These are phyloP conservation scores for Philhelius pedissequus DNA, from an alignment of 2,888 invertebrate species.

Conservation along the genomic window DNA sequence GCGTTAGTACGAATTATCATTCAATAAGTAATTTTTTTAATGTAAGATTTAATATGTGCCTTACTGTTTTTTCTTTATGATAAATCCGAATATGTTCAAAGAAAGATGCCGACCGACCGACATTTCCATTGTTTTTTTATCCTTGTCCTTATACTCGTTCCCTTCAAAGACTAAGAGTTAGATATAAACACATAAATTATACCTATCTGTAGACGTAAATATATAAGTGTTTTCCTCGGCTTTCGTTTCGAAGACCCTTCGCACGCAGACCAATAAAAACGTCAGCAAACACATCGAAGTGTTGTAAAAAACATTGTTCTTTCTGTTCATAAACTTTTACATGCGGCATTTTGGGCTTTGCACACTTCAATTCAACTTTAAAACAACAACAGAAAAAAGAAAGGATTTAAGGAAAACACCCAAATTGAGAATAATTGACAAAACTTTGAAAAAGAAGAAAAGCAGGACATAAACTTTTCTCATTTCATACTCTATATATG, in stretches of 20 bases:
- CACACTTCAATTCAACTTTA: constrained; percentile 51
- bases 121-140: constrained; percentile 31
- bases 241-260: constrained; percentile 37
- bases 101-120: constrained; percentile 4
- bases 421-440: constrained; percentile 4
- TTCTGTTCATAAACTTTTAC: constrained; percentile 44
- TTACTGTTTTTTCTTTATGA: neutral
- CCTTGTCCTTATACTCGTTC: constrained; percentile 22
- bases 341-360: constrained; percentile 20
- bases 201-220: neutral
- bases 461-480: constrained; percentile 61
- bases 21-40: neutral
- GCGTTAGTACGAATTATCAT: no score
- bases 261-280: constrained; percentile 57
- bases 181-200: constrained; percentile 18
- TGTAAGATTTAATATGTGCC: neutral
- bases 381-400: constrained; percentile 13
- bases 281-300: constrained; percentile 66
- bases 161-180: constrained; percentile 28
- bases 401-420: constrained; percentile 57
- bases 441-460: constrained; percentile 33
- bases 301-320: constrained; percentile 31
- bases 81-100: neutral
- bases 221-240: neutral
- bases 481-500: constrained; percentile 44